Evolutionary conservation across 2,113 vertebrate genomes (phyloP), one percentile per base, ranked within the genome.

Genomic region (Numida meleagris): DNA sequence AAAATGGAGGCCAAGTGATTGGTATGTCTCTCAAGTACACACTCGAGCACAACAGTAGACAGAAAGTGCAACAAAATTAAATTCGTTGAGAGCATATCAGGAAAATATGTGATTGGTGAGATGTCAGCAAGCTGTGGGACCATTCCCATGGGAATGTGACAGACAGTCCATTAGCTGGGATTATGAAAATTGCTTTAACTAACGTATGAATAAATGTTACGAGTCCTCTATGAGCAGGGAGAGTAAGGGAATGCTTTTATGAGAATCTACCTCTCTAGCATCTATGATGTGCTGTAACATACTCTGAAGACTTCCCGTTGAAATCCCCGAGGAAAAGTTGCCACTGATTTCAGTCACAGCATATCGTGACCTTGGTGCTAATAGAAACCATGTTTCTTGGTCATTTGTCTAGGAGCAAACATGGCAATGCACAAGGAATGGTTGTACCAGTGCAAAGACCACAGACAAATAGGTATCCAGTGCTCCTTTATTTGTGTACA

Each of bases 361-460:
- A 9, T 19, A 45, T 51, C 9, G 82, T 50, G 33, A 31, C 11
- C 25, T 73, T 58, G 20, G 18, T 42, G 10, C 33, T 70, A 36
- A 55, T 50, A 75, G 2, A 81, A 43, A 4, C 15, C 6, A 9
- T 10, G 15, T 50, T 76, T 88, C 11, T 85, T 40, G 66, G 33
- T 46, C 5, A 40, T 48, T 74, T 85, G 14, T 73, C 43, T 62
- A 61, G 31, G 12, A 62, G 3, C 6, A 57, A 94, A 72, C 51
- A 20, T 48, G 46, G 5, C 9, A 84, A n/a, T 57, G 13, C 9
- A 45, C 10, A 65, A 46, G 6, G 8, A 89, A 46, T 50, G 12
- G 12, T 33, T 4, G 3, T 61, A 61, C 3, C 18, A 23, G 5
- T 42, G 13, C 1, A 1, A 71, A 11, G 21, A 53, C 14, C 3